phyloP scores from a whole-genome alignment of 2,113 vertebrate genomes.

The Periophthalmus modestus region DNA sequence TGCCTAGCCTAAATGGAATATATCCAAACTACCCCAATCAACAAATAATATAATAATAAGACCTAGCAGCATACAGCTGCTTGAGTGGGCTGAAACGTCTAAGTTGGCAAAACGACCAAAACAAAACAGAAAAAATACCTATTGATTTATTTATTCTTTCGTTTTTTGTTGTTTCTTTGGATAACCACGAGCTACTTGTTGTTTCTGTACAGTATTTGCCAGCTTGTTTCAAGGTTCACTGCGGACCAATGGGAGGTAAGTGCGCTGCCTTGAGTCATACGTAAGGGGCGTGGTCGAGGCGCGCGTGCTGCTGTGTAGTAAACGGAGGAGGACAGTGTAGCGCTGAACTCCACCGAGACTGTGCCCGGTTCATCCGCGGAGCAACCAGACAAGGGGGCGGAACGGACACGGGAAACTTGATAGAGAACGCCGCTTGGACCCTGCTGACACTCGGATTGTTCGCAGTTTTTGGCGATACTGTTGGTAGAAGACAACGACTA shows the following conservation, averaged over 20 bases:
- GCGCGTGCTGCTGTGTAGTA: slow-evolving; percentile 40
- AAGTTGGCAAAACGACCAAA: no score
- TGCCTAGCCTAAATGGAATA: no score
- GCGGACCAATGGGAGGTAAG: slow-evolving; percentile 42
- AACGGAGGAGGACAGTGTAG: slow-evolving; percentile 51
- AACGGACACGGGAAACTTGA: slow-evolving; percentile 55
- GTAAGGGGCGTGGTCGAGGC: slow-evolving; percentile 56
- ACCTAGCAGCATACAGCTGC: no score
- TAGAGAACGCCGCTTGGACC: slow-evolving; percentile 32
- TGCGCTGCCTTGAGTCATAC: slow-evolving; percentile 63
- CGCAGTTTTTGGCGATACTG: neutral
- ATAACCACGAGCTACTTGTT: neutral
- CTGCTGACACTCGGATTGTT: slow-evolving; percentile 16
- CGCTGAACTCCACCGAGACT: slow-evolving; percentile 55
- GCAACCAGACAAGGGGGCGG: slow-evolving; percentile 51
- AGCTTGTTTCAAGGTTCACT: neutral
- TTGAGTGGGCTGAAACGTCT: no score
- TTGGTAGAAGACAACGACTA: slow-evolving; percentile 3
- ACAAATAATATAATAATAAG: no score
- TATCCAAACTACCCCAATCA: no score
- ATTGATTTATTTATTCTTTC: no score
- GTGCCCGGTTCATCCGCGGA: slow-evolving; percentile 27
- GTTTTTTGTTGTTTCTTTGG: no score
- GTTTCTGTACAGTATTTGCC: neutral
- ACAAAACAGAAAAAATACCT: no score